phyloP scores from a whole-genome alignment of 2,113 vertebrate species.

The Gymnobelideus leadbeateri region DNA sequence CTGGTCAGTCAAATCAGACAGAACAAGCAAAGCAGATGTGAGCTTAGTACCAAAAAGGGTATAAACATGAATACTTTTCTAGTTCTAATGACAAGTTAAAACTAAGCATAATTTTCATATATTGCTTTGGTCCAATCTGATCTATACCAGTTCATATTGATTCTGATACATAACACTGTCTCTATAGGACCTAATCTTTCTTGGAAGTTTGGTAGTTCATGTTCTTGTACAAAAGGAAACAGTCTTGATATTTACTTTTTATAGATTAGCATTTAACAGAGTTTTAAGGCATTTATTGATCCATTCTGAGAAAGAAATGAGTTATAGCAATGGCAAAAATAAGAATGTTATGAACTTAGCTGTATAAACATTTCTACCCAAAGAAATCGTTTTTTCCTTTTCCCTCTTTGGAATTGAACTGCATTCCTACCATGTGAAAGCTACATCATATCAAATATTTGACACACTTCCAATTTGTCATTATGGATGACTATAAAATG shows the following conservation, averaged over 20 bases:
- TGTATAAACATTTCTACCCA: conserved; percentile 15
- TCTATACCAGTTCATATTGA: background rate
- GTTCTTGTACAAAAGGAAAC: conserved; percentile 24
- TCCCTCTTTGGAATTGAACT: background rate
- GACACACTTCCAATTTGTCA: background rate
- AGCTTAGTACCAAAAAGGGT: background rate
- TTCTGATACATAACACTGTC: background rate
- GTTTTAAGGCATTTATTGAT: background rate
- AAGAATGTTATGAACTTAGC: conserved; percentile 10
- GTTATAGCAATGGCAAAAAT: background rate
- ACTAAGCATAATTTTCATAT: background rate
- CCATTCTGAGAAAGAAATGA: background rate
- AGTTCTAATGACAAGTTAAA: conserved; percentile 8
- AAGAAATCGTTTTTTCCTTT: background rate
- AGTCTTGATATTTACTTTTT: background rate
- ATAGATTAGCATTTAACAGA: background rate
- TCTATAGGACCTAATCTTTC: background rate
- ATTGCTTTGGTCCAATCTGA: background rate
- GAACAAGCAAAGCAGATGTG: background rate
- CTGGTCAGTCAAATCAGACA: background rate
- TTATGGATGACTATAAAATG: background rate
- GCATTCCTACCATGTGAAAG: background rate
- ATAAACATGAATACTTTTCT: background rate
- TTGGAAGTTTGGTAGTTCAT: background rate
- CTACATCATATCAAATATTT: accelerated